A percentile compares a stretch with the other conserved stretches of the same genome.
Conservation (phyloP, 2,797 vertebrate genomes). For the Phalloptychus januarius region DNA sequence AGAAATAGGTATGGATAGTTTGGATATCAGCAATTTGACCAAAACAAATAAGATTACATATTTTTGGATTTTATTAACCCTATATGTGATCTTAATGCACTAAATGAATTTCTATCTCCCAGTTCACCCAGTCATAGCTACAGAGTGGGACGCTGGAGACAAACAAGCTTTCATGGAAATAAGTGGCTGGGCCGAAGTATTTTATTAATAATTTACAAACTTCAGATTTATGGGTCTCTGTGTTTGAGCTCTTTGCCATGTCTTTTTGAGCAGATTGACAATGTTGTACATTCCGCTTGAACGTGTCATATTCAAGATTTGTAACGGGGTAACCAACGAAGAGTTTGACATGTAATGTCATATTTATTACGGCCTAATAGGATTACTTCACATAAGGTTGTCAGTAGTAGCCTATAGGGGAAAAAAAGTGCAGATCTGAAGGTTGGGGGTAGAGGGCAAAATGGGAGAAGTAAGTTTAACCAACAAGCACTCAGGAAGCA, state of each 20-base stretch:
- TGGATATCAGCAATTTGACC: neutral
- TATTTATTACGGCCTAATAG: neutral
- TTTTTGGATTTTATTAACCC: neutral
- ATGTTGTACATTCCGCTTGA: conserved; percentile 8
- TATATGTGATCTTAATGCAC: conserved; percentile 19
- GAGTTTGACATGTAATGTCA: neutral
- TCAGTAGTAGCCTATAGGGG: conserved; percentile 16
- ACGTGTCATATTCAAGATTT: neutral
- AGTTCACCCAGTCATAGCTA: conserved; percentile 33
- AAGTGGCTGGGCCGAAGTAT: conserved; percentile 44
- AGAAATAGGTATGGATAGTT: neutral
- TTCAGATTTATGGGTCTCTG: conserved; percentile 41
- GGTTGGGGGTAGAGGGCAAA: conserved; percentile 35
- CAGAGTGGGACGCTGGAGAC: conserved; percentile 51
- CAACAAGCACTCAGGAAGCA: conserved; percentile 78
- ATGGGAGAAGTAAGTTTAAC: conserved; percentile 74
- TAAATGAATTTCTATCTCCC: conserved; percentile 18
- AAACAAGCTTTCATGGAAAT: conserved; percentile 60
- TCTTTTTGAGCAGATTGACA: conserved; percentile 33
- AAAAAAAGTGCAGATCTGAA: neutral
- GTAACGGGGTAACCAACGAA: neutral
- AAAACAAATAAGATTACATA: neutral
- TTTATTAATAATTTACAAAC: conserved; percentile 77
- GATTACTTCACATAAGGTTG: conserved; percentile 5
- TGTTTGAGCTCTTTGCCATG: conserved; percentile 1